phyloP scores from a whole-genome alignment of 2,888 invertebrate species.

The Mantis religiosa region DNA sequence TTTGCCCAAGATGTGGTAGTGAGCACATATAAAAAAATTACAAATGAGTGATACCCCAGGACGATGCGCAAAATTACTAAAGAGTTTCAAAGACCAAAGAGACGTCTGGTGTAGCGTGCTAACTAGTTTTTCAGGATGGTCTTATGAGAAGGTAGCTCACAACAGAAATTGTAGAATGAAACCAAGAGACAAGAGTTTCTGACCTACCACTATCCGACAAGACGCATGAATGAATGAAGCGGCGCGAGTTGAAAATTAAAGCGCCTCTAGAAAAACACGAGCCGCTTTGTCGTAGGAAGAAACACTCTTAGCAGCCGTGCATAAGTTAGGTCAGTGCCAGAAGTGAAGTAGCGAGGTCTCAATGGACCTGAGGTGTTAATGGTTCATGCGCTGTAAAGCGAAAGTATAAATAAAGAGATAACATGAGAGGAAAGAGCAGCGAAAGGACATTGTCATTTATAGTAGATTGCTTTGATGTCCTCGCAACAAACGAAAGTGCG shows the following conservation, averaged over 20 bases:
- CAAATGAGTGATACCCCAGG: too few relatives aligned
- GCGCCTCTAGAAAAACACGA: neutral
- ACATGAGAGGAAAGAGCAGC: neutral
- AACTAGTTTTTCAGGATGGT: too few relatives aligned
- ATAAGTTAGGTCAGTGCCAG: neutral
- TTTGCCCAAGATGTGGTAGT: too few relatives aligned
- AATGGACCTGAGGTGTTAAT: neutral
- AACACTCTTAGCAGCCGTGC: neutral
- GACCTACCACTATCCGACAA: neutral
- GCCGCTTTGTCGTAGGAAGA: neutral
- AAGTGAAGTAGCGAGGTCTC: neutral
- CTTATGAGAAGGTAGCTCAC: too few relatives aligned
- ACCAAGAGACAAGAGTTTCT: neutral
- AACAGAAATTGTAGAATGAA: neutral
- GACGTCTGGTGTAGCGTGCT: too few relatives aligned
- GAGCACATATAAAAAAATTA: too few relatives aligned
- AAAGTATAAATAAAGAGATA: neutral
- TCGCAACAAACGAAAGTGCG: neutral
- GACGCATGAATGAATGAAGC: neutral
- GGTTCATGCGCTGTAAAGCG: neutral
- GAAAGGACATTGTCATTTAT: neutral
- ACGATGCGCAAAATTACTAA: too few relatives aligned
- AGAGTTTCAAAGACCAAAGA: too few relatives aligned
- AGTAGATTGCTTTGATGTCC: neutral
- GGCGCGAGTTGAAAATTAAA: neutral